A percentile compares a stretch with the other conserved stretches of the same genome.
Conservation (phyloP, 2,113 vertebrate genomes). For the Caranx melampygus region DNA sequence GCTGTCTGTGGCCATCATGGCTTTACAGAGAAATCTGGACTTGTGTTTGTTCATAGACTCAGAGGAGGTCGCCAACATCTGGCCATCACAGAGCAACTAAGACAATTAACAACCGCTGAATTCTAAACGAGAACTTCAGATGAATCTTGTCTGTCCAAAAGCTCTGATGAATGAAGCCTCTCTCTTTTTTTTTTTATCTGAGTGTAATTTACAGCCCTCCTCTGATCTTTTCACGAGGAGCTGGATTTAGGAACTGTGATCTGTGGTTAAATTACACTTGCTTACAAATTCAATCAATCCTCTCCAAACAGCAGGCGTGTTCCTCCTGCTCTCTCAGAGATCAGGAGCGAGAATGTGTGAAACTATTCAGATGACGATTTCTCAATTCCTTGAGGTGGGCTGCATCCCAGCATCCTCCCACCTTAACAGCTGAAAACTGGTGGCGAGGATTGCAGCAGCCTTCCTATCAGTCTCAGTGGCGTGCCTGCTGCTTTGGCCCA, state of each 20-base stretch:
- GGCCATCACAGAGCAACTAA: conserved; percentile 9
- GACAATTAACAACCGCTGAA: conserved; percentile 13
- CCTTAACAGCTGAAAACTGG: conserved; percentile 52
- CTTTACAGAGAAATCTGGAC: background rate
- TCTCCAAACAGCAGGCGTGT: conserved; percentile 28
- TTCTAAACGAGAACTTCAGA: conserved; percentile 14
- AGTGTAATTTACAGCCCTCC: background rate
- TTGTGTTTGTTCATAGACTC: conserved; percentile 13
- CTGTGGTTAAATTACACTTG: conserved; percentile 47
- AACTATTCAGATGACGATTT: conserved; percentile 53
- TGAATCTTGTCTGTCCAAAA: conserved; percentile 13
- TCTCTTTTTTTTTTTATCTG: conserved; percentile 22
- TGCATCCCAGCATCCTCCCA: conserved; percentile 44
- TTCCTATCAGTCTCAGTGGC: conserved; percentile 55
- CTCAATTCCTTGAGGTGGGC: conserved; percentile 30
- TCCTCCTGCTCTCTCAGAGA: conserved; percentile 29
- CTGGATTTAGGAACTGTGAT: conserved; percentile 42
- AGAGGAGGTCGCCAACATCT: conserved; percentile 12
- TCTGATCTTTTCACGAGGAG: conserved; percentile 37
- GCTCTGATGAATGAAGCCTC: background rate
- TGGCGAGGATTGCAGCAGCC: conserved; percentile 43
- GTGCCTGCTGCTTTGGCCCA: conserved; percentile 43
- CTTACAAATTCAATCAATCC: conserved; percentile 35
- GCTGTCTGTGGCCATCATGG: background rate
- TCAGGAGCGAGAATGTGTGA: conserved; percentile 49